Evolutionary conservation across 2,113 vertebrate species (phyloP).

Genomic region (Lutjanus erythropterus): DNA sequence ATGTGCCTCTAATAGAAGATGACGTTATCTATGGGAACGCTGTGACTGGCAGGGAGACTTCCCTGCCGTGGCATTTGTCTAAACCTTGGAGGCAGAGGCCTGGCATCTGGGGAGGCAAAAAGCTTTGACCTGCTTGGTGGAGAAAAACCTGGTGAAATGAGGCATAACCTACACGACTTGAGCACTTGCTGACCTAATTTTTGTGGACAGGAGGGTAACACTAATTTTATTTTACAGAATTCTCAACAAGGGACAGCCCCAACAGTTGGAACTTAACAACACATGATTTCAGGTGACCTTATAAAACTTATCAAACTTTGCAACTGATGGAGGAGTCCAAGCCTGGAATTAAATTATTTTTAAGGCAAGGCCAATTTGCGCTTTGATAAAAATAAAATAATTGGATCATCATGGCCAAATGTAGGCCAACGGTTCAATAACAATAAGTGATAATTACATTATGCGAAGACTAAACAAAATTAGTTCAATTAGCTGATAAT

Average conservation of each 20-base stretch:
- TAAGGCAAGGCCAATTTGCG: too few relatives aligned
- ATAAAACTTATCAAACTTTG: background rate
- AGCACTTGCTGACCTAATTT: slow-evolving; percentile 21
- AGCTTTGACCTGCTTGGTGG: slow-evolving; percentile 10
- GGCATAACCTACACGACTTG: slow-evolving; percentile 1
- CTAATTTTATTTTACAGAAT: slow-evolving; percentile 6
- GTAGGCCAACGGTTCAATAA: too few relatives aligned
- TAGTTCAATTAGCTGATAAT: too few relatives aligned
- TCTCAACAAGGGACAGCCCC: background rate
- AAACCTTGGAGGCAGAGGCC: slow-evolving; percentile 15
- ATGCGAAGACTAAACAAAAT: too few relatives aligned
- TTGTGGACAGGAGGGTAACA: slow-evolving; percentile 2
- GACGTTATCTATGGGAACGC: slow-evolving; percentile 14
- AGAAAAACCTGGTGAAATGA: slow-evolving; percentile 17
- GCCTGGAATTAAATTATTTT: too few relatives aligned
- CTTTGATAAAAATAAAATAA: too few relatives aligned
- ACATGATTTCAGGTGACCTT: background rate
- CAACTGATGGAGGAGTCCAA: background rate
- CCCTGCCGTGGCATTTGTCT: slow-evolving; percentile 36
- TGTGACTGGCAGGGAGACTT: slow-evolving; percentile 37
- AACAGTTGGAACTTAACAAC: background rate
- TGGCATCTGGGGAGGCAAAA: slow-evolving; percentile 28
- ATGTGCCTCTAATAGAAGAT: slow-evolving; percentile 21
- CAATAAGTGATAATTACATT: too few relatives aligned
- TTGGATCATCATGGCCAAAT: too few relatives aligned